A percentile compares a stretch with the other conserved stretches of the same genome.
These are phyloP conservation scores for Muscicapa striata DNA, from an alignment of 2,797 vertebrate genomes.

Conservation along the genomic window DNA sequence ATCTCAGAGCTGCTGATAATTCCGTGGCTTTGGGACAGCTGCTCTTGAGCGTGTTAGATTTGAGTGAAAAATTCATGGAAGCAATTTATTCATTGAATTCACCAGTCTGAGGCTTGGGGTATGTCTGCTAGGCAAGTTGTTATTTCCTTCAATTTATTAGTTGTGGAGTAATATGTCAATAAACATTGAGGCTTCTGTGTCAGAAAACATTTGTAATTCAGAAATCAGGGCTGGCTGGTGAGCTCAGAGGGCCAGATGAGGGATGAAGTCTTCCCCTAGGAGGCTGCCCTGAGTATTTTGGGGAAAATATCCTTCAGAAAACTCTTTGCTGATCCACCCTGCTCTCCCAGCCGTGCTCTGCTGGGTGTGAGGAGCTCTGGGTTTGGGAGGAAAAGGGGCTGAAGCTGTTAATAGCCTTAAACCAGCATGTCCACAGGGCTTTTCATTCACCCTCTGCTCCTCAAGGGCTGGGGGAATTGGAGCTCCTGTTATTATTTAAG, in stretches of 20 bases:
- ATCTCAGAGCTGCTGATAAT: not conserved
- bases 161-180: not conserved
- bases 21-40: not conserved
- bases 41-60: not conserved
- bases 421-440: not conserved
- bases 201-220: not conserved
- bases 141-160: conserved; percentile 31
- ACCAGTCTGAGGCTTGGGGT: not conserved
- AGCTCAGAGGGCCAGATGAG: not conserved
- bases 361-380: not conserved
- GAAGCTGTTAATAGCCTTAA: not conserved
- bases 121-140: conserved; percentile 13
- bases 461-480: not conserved
- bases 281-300: not conserved
- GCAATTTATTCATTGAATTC: conserved; percentile 29
- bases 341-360: not conserved
- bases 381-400: not conserved
- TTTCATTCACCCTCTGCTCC: not conserved
- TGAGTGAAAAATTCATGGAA: not conserved
- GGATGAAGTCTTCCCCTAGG: not conserved
- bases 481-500: conserved; percentile 23
- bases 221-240: not conserved
- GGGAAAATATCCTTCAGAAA: not conserved
- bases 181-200: not conserved
- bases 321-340: not conserved